phyloP scores from a whole-genome alignment of 2,888 invertebrate species.

The Melieria omissa region DNA sequence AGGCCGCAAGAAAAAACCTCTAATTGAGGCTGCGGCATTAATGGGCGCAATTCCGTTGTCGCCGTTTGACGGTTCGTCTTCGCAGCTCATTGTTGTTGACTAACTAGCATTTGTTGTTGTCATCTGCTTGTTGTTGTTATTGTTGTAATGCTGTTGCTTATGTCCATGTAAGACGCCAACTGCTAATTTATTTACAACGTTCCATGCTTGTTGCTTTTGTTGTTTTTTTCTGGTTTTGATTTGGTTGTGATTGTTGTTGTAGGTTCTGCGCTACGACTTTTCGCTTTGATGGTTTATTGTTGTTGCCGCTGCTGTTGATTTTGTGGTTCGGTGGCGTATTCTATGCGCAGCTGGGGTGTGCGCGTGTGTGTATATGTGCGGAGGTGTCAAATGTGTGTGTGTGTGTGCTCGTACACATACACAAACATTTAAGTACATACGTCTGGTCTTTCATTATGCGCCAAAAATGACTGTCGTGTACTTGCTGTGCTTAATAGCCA shows the following conservation, averaged over 20 bases:
- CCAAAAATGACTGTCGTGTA: too few relatives aligned
- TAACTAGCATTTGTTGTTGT: not conserved
- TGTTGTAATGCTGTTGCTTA: not conserved
- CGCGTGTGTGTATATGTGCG: not conserved
- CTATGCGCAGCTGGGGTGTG: not conserved
- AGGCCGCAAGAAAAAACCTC: not conserved
- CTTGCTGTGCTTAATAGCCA: too few relatives aligned
- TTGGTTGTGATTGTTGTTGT: not conserved
- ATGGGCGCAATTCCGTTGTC: not conserved
- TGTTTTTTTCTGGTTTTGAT: not conserved
- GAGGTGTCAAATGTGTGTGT: not conserved
- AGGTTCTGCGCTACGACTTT: not conserved
- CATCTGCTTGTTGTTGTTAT: not conserved
- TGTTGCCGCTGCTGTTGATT: not conserved
- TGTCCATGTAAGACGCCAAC: not conserved
- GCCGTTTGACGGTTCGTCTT: not conserved
- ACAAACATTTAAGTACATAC: too few relatives aligned
- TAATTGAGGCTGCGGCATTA: not conserved
- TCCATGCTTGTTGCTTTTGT: not conserved
- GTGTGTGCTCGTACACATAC: not conserved
- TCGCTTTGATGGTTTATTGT: not conserved
- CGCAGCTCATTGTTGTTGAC: not conserved
- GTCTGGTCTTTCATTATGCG: too few relatives aligned
- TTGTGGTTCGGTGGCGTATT: not conserved
- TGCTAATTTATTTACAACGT: constrained; percentile 1